Evolutionary conservation across 2,888 invertebrate genomes (phyloP), one percentile per base, ranked within the genome.

Genomic region (Xiphydria camelus): DNA sequence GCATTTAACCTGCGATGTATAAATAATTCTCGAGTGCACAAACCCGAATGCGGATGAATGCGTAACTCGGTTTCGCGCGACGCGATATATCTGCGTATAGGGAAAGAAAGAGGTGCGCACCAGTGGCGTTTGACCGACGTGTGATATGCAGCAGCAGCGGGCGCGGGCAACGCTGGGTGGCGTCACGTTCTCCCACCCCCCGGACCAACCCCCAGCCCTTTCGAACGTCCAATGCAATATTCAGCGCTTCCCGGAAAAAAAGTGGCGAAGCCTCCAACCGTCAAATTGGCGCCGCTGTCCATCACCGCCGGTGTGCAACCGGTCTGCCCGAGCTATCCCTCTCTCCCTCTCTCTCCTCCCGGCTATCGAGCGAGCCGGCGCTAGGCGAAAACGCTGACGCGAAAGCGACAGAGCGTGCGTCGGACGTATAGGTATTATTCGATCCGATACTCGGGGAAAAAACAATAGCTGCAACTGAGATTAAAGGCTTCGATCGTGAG

Each of bases 231-330:
- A 66, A 73, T 75, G 74, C 74, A 75, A 75, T 75, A 75, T 75
- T 74, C 74, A 73, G 70, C 69, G 68, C 61, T 67, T 66, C 66
- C 64, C 51, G 53, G 53, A 62, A 22, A 43, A 37, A 43, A 38
- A 43, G 57, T 69, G 64, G 59, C 62, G 62, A 62, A 62, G 67
- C 70, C 64, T 65, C 68, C 62, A 64, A 74, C 66, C 74, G 73
- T 73, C 74, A 74, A 74, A 74, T 74, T 73, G 74, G 74, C 74
- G 74, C 74, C 74, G 74, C 73, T 74, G 74, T 73, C 73, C 73
- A 74, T 74, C 75, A 43, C 43, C n/a, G n/a, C n/a, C 35, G 35
- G 34, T 26, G 26, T 26, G 26, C 26, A 26, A 10, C 26, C 14
- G n/a, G n/a, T n/a, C n/a, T 7, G 26, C 26, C 20, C 36, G 26